A percentile compares a stretch with the other conserved stretches of the same genome.
Conservation (phyloP, 2,888 invertebrate species). For the Caenorhabditis sp. region DNA sequence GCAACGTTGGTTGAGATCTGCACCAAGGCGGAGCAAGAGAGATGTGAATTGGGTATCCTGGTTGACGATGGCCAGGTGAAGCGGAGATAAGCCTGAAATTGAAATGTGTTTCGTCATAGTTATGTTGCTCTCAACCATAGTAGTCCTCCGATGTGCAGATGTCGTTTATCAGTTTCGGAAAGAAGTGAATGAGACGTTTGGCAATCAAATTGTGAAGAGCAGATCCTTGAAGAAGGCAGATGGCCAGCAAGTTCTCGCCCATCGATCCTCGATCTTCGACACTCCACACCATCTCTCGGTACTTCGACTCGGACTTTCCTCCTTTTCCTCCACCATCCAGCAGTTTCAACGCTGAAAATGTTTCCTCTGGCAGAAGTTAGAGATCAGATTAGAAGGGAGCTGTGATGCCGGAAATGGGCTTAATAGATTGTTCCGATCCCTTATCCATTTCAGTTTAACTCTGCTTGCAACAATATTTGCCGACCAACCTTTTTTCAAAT, state of each 20-base stretch:
- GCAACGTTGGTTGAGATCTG: conserved; percentile 89
- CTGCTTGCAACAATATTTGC: too few species aligned
- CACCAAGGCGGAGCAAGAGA: conserved; percentile 93
- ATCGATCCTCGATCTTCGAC: conserved; percentile 84
- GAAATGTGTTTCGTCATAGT: too few species aligned
- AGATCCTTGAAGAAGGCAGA: conserved; percentile 86
- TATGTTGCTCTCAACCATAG: conserved; percentile 68
- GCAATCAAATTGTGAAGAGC: conserved; percentile 86
- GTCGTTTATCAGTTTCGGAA: conserved; percentile 91
- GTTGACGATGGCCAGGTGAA: conserved; percentile 98
- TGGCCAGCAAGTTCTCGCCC: conserved; percentile 94
- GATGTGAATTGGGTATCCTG: conserved; percentile 98
- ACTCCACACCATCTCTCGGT: conserved; percentile 83
- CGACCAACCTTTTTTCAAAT: conserved; percentile 76
- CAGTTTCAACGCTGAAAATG: conserved; percentile 78
- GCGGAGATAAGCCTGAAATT: conserved; percentile 79
- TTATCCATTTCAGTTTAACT: background rate
- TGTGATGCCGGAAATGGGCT: background rate
- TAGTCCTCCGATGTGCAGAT: conserved; percentile 80
- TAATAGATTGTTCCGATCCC: background rate
- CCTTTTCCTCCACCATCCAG: conserved; percentile 79
- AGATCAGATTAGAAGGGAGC: background rate
- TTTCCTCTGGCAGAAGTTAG: background rate
- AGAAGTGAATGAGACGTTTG: conserved; percentile 92
- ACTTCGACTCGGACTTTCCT: conserved; percentile 85